These are phyloP conservation scores for Dasysyrphus tricinctus DNA, from an alignment of 2,888 invertebrate genomes.

Conservation along the genomic window DNA sequence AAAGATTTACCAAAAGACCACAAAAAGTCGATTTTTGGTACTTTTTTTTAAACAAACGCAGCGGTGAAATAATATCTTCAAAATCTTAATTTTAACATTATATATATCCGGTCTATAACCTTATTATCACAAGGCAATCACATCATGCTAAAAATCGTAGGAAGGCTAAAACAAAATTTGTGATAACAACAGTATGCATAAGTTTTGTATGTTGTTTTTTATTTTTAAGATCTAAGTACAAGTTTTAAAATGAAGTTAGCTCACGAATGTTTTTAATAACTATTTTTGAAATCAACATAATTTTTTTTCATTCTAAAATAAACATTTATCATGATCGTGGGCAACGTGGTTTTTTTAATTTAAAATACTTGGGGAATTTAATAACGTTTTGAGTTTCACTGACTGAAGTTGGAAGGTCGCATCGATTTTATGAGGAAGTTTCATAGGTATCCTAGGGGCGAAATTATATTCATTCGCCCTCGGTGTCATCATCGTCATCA, in stretches of 20 bases:
- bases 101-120: too few species aligned
- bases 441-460: not conserved
- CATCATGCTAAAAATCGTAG: too few species aligned
- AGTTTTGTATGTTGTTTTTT: not conserved
- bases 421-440: constrained; percentile 19
- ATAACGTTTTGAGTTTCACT: constrained; percentile 14
- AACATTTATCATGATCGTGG: not conserved
- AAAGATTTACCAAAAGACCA: too few species aligned
- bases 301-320: not conserved
- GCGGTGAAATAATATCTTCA: too few species aligned
- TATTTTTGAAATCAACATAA: not conserved
- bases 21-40: too few species aligned
- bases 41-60: too few species aligned
- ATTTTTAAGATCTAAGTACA: not conserved
- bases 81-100: too few species aligned
- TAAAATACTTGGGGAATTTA: constrained; percentile 13
- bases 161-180: too few species aligned
- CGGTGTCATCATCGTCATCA: constrained; percentile 67
- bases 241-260: not conserved
- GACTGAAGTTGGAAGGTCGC: constrained; percentile 10
- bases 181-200: too few species aligned
- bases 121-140: too few species aligned
- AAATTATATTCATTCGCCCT: constrained; percentile 50
- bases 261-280: not conserved
- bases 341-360: not conserved